Conservation (phyloP, 2,113 vertebrate genomes). For the Eurypyga helias region DNA sequence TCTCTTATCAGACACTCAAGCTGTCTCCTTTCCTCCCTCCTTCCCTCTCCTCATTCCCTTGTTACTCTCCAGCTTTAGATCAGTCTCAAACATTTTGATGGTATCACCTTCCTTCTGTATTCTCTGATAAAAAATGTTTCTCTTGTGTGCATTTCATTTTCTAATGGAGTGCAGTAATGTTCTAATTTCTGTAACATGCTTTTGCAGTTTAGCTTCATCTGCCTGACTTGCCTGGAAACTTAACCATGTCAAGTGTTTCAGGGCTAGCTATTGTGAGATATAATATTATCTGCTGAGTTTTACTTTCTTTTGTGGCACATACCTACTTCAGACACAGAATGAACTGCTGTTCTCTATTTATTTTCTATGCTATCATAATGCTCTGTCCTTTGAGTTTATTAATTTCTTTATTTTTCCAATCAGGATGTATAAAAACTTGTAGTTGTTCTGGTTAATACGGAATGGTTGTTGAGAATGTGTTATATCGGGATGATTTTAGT, state of each 20-base stretch:
- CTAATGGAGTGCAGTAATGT: neutral
- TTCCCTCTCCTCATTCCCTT: neutral
- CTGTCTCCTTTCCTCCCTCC: neutral
- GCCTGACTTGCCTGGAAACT: neutral
- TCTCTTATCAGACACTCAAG: constrained; percentile 16
- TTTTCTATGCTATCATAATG: neutral
- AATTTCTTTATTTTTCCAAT: neutral
- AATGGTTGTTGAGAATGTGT: neutral
- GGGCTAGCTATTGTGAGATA: neutral
- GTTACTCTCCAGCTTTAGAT: constrained; percentile 12
- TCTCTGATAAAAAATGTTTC: neutral
- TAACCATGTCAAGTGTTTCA: neutral
- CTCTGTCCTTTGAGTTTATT: neutral
- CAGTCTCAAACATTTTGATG: neutral
- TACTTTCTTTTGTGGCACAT: neutral
- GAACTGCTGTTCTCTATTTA: neutral
- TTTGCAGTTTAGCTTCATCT: neutral
- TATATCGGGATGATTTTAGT: neutral
- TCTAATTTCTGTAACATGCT: neutral
- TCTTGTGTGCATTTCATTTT: neutral
- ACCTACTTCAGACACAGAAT: neutral
- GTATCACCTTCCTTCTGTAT: neutral
- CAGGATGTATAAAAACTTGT: neutral
- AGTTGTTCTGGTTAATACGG: neutral
- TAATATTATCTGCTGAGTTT: neutral